Conservation (phyloP, 1,140 invertebrate genomes). For the Caenorhabditis latens region DNA sequence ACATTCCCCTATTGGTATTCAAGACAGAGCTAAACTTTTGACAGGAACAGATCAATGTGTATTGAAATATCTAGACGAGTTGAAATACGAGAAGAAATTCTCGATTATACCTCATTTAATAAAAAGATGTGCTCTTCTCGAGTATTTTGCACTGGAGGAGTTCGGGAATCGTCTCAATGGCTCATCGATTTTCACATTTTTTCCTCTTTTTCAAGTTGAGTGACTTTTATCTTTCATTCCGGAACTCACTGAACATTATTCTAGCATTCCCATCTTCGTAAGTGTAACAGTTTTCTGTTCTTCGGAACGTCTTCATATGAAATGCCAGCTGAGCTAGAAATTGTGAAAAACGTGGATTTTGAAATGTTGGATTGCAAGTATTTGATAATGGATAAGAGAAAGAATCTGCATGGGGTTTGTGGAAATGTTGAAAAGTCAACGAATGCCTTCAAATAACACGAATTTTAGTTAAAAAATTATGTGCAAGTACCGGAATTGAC, state of each 20-base stretch:
- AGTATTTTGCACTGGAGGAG: background rate
- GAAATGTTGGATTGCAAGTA: conserved; percentile 4
- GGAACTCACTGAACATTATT: background rate
- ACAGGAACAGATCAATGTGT: conserved; percentile 4
- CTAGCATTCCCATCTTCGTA: conserved; percentile 4
- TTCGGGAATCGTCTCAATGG: background rate
- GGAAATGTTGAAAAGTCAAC: background rate
- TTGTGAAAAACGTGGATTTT: background rate
- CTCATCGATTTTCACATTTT: background rate
- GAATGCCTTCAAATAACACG: background rate
- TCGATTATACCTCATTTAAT: background rate
- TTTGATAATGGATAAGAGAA: background rate
- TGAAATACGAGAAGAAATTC: background rate
- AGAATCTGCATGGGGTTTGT: background rate
- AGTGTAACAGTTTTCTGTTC: conserved; percentile 9
- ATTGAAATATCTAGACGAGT: background rate
- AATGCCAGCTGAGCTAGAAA: background rate
- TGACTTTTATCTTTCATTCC: background rate
- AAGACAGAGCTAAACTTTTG: conserved; percentile 22
- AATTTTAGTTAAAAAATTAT: background rate
- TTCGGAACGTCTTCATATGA: conserved; percentile 2
- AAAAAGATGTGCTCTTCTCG: background rate
- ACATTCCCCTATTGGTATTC: background rate
- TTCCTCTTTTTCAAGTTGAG: background rate
- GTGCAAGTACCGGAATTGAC: background rate